These are phyloP conservation scores for Callinectes sapidus DNA, from an alignment of 2,888 invertebrate species.

Conservation along the genomic window DNA sequence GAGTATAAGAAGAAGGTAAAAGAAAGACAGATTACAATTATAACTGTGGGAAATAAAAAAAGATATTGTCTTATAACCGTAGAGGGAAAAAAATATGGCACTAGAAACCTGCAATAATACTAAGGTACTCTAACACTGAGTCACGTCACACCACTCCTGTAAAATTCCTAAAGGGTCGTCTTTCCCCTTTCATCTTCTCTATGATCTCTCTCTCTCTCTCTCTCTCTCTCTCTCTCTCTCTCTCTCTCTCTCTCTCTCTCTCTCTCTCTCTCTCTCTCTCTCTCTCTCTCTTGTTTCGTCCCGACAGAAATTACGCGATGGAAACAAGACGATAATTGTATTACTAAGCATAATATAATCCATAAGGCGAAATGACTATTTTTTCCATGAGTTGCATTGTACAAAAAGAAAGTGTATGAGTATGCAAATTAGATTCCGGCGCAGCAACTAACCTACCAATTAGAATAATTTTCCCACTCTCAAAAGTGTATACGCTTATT, in stretches of 20 bases:
- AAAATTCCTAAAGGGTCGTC: neutral
- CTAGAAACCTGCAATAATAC: no score
- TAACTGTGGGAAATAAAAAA: no score
- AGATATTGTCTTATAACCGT: no score
- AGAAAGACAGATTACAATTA: no score
- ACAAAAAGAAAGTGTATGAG: conserved; percentile 3
- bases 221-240: conserved; percentile 6
- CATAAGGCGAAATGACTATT: neutral
- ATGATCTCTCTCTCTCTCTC: neutral
- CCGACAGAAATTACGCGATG: neutral
- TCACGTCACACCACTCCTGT: no score
- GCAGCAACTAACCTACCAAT: conserved; percentile 15
- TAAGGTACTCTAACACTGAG: no score
- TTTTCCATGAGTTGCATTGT: neutral
- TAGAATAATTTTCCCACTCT: conserved; percentile 6
- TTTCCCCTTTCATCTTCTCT: neutral
- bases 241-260: neutral
- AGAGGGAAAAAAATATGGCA: no score
- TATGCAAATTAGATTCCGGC: conserved; percentile 1
- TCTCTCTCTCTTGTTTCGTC: neutral
- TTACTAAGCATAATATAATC: conserved; percentile 1
- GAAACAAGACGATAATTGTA: neutral
- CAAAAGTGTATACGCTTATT: neutral
- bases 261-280: conserved; percentile 4
- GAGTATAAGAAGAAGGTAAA: no score